These are phyloP conservation scores for Hymenochirus boettgeri DNA, from an alignment of 2,113 vertebrate species.

Conservation along the genomic window DNA sequence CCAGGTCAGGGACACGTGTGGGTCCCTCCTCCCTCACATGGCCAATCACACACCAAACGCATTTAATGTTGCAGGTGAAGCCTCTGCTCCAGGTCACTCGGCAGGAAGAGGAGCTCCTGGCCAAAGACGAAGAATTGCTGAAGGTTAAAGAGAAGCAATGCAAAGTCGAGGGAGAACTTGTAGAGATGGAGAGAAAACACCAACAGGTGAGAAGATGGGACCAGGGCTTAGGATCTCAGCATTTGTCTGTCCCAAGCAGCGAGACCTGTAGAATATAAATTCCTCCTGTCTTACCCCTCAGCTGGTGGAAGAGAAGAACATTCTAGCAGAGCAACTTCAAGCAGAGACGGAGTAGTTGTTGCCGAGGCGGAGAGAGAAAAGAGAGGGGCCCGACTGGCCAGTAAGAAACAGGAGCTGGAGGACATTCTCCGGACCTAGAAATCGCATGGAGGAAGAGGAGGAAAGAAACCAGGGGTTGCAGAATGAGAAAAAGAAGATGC, in stretches of 20 bases:
- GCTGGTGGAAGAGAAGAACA: conserved; percentile 95
- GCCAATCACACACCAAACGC: neutral
- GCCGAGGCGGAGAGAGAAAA: conserved; percentile 95
- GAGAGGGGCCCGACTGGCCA: conserved; percentile 92
- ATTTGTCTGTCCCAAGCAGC: neutral
- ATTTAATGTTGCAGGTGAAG: conserved; percentile 74
- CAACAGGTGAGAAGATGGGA: conserved; percentile 77
- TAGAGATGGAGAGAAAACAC: conserved; percentile 90
- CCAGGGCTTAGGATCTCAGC: neutral
- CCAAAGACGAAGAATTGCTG: conserved; percentile 92
- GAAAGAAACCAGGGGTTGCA: conserved; percentile 90
- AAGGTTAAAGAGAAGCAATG: conserved; percentile 95
- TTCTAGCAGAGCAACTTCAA: conserved; percentile 93
- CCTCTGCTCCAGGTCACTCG: conserved; percentile 96
- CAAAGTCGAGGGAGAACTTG: conserved; percentile 88
- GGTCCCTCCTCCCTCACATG: neutral
- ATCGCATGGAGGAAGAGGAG: conserved; percentile 96
- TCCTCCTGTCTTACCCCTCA: conserved; percentile 34
- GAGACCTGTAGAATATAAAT: neutral
- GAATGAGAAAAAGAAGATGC: conserved; percentile 98
- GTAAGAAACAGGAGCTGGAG: conserved; percentile 93
- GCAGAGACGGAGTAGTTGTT: conserved; percentile 95
- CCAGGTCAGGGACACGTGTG: neutral
- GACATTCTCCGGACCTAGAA: conserved; percentile 96
- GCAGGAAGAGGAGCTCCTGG: conserved; percentile 93